A percentile compares a stretch with the other conserved stretches of the same genome.
Evolutionary conservation across 1,140 invertebrate species (phyloP).

Genomic region (Leguminivora glycinivorella): DNA sequence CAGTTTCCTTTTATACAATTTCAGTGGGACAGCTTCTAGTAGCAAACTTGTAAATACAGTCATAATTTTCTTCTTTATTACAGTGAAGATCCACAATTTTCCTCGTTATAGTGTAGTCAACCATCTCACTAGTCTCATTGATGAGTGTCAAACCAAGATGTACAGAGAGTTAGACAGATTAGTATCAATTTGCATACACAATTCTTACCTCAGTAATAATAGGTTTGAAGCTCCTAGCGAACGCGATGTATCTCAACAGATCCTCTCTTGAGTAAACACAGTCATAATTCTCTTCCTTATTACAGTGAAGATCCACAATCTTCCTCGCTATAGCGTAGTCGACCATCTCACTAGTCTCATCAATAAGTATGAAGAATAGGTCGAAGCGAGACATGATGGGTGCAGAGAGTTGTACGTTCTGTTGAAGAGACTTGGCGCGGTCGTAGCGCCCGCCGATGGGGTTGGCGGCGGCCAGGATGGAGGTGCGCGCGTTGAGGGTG

Average conservation of each 20-base stretch:
- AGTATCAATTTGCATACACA: background rate
- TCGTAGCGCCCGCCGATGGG: conserved; percentile 98
- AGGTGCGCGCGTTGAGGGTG: conserved; percentile 98
- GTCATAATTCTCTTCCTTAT: conserved; percentile 87
- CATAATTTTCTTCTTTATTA: conserved; percentile 86
- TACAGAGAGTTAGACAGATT: conserved; percentile 88
- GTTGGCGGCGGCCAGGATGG: conserved; percentile 98
- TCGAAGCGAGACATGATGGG: conserved; percentile 99
- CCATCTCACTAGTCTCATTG: conserved; percentile 74
- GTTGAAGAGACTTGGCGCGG: conserved; percentile 94
- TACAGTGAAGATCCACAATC: conserved; percentile 96
- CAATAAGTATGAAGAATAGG: conserved; percentile 97
- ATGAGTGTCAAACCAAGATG: conserved; percentile 99
- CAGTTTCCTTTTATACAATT: too few species aligned
- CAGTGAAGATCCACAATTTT: conserved; percentile 97
- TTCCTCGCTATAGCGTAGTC: conserved; percentile 98
- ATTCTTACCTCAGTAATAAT: conserved; percentile 84
- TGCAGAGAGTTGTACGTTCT: conserved; percentile 95
- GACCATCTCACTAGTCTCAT: conserved; percentile 79
- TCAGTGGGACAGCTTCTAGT: too few species aligned
- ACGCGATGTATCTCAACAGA: conserved; percentile 96
- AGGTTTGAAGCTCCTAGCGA: conserved; percentile 98
- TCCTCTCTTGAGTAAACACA: conserved; percentile 91
- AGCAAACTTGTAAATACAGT: conserved; percentile 91
- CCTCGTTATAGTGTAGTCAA: conserved; percentile 97